These are phyloP conservation scores for Cheilosia pagana DNA, from an alignment of 2,888 invertebrate species.

Conservation along the genomic window DNA sequence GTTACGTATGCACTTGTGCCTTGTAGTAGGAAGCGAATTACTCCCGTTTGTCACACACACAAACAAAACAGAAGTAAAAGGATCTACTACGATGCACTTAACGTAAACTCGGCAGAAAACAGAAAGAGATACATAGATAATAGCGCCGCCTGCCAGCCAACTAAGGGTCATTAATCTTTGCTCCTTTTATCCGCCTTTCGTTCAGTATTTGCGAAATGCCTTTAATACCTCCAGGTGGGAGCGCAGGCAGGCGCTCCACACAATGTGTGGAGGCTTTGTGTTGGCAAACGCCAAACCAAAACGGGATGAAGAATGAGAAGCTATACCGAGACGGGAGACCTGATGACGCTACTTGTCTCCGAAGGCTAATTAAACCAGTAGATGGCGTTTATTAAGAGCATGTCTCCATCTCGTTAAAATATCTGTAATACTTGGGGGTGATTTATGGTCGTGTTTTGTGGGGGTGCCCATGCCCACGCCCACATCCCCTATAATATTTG, in stretches of 20 bases:
- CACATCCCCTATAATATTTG: background rate
- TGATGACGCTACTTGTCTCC: slow-evolving; percentile 71
- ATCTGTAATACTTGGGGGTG: slow-evolving; percentile 70
- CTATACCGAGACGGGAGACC: slow-evolving; percentile 36
- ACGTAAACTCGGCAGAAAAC: slow-evolving; percentile 41
- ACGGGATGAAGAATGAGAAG: background rate
- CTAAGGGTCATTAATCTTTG: slow-evolving; percentile 75
- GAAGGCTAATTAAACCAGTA: slow-evolving; percentile 75
- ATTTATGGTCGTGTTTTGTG: slow-evolving; percentile 58
- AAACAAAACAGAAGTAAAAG: slow-evolving; percentile 23
- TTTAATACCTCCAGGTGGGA: slow-evolving; percentile 70
- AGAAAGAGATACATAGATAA: slow-evolving; percentile 66
- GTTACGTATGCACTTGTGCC: slow-evolving; percentile 63
- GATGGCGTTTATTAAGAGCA: slow-evolving; percentile 75
- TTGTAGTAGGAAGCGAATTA: slow-evolving; percentile 54
- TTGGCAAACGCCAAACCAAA: slow-evolving; percentile 48
- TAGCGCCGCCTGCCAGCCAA: slow-evolving; percentile 70
- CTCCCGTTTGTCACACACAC: slow-evolving; percentile 47
- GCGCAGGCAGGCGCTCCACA: slow-evolving; percentile 38
- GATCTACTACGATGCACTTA: slow-evolving; percentile 70
- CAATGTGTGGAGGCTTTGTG: slow-evolving; percentile 1
- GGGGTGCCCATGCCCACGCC: background rate
- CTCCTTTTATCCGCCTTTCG: slow-evolving; percentile 73
- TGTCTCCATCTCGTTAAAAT: slow-evolving; percentile 73
- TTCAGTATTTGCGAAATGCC: slow-evolving; percentile 58